Evolutionary conservation across 2,888 invertebrate genomes (phyloP), one percentile per base, ranked within the genome.

Genomic region (Chrysolina oricalcia): DNA sequence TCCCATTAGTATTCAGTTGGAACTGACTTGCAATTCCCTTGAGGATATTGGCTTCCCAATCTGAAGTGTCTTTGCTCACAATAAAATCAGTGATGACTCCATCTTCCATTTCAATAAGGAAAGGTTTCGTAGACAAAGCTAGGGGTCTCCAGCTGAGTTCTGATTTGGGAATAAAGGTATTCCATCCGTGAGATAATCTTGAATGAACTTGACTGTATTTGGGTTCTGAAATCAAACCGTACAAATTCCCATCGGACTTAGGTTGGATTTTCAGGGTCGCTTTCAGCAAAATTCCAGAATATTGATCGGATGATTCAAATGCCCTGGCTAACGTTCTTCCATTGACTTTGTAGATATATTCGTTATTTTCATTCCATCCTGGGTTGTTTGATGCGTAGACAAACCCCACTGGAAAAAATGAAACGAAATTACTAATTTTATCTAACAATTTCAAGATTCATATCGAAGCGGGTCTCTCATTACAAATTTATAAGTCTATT

Each of bases 11-110:
- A 82, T 94, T 94, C 6, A 93, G 89, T 88, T 95, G 94, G 69
- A 95, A 89, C 83, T 93, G 92, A 82, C 93, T 91, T 71, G 93
- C 90, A 74, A 94, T 89, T 89, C 92, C 92, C 87, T 94, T 94
- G 77, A 94, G 88, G 75, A 94, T 88, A 87, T 95, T 95, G 77
- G 93, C 91, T 82, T 94, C 91, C 88, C 93, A 91, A 66, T 92
- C 90, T 21, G 91, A 88, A 2, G 92, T 83, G 0, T 89, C 83
- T 41, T 91, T 87, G 63, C 91, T 91, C 15, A 94, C 90, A 56
- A 89, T 88, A 59, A 95, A 85, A 10, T 92, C 90, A 4, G 88
- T 84, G 8, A 94, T 91, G 64, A 92, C 90, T 53, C 94, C 94
- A 65, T 93, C 91, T 72, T 91, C 89, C 78, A 92, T 85, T 27